phyloP scores from a whole-genome alignment of 2,888 invertebrate genomes.

The Eurytoma californica region DNA sequence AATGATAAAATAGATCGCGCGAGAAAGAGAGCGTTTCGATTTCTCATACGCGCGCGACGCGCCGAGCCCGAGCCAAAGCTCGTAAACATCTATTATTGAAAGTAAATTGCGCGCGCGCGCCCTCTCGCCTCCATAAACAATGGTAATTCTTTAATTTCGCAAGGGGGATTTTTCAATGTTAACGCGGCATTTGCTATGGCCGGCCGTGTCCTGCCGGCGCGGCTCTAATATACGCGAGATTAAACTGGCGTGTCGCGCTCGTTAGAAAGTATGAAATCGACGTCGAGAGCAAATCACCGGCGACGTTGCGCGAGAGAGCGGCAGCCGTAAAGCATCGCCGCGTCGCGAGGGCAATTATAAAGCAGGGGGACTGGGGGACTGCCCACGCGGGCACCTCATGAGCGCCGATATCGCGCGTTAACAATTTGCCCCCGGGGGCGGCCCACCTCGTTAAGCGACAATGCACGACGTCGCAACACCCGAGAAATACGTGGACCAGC shows the following conservation, averaged over 20 bases:
- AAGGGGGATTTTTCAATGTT: constrained; percentile 32
- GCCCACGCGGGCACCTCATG: neutral
- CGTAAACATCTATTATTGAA: constrained; percentile 59
- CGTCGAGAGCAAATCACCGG: constrained; percentile 61
- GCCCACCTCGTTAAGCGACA: constrained; percentile 73
- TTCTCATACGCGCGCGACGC: constrained; percentile 11
- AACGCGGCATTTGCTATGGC: constrained; percentile 26
- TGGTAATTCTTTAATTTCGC: constrained; percentile 55
- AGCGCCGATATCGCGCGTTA: constrained; percentile 46
- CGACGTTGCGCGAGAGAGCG: constrained; percentile 58
- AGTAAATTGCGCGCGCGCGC: constrained; percentile 60
- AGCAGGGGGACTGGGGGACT: constrained; percentile 21
- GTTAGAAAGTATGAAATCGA: constrained; percentile 67
- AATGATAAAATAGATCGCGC: constrained; percentile 53
- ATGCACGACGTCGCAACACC: constrained; percentile 66
- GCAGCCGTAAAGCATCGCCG: constrained; percentile 70
- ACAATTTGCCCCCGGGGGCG: constrained; percentile 60
- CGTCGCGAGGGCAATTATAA: constrained; percentile 50
- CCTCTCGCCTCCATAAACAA: constrained; percentile 49
- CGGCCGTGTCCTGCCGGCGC: neutral
- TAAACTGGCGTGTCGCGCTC: constrained; percentile 56
- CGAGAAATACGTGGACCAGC: constrained; percentile 64
- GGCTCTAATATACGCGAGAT: constrained; percentile 45
- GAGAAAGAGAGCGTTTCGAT: constrained; percentile 28
- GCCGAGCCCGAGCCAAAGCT: constrained; percentile 31